Conservation (phyloP, 1,140 invertebrate genomes). For the Ylistrum balloti region DNA sequence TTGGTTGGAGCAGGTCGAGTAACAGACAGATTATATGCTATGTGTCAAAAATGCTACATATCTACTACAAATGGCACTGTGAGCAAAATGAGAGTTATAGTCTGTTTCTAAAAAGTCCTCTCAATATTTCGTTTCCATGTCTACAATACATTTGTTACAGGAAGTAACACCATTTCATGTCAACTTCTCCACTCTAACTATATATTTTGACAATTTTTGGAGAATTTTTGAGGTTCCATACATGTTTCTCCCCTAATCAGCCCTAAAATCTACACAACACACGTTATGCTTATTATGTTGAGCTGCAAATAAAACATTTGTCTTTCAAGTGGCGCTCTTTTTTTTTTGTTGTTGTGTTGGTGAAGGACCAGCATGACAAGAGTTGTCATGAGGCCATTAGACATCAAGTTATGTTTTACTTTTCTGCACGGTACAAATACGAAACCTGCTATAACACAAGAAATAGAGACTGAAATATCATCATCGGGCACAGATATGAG, state of each 20-base stretch:
- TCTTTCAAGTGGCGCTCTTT: not conserved
- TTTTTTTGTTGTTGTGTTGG: not conserved
- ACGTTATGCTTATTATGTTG: not conserved
- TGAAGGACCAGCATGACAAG: constrained; percentile 3
- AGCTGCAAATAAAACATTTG: constrained; percentile 28
- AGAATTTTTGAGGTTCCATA: not conserved
- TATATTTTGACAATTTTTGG: not conserved
- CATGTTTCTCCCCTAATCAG: not conserved
- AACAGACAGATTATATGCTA: constrained; percentile 40
- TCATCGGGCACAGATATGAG: not conserved
- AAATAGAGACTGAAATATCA: constrained; percentile 36
- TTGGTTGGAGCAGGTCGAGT: constrained; percentile 13
- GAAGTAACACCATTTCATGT: not conserved
- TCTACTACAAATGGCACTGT: not conserved
- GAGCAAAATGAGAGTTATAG: constrained; percentile 25
- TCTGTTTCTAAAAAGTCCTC: not conserved
- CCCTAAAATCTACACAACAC: not conserved
- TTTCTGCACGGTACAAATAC: not conserved
- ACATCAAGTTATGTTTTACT: constrained; percentile 29
- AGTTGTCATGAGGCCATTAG: constrained; percentile 17
- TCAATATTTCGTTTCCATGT: not conserved
- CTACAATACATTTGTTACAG: constrained; percentile 3
- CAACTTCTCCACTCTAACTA: not conserved
- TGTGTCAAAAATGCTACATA: constrained; percentile 45
- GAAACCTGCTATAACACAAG: constrained; percentile 13